phyloP scores from a whole-genome alignment of 2,888 invertebrate species.

The Julus scandinavius region DNA sequence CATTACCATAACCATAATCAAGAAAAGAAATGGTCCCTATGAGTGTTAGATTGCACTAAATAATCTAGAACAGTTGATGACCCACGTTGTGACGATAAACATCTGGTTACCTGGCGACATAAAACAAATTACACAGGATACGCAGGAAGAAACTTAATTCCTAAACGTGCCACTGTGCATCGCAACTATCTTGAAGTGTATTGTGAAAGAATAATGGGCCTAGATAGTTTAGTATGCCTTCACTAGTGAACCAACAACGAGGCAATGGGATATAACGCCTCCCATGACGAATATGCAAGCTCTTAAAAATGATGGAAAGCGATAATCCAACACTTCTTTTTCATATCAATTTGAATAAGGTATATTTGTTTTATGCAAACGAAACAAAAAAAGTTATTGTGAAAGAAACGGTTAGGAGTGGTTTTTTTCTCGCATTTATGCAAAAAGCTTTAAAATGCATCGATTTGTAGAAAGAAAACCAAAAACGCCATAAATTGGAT shows the following conservation, averaged over 20 bases:
- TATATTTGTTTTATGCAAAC: neutral
- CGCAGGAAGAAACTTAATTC: neutral
- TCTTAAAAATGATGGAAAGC: neutral
- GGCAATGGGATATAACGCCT: neutral
- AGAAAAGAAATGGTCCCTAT: no score
- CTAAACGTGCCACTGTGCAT: neutral
- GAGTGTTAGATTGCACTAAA: neutral
- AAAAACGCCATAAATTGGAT: constrained; percentile 35
- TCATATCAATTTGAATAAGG: neutral
- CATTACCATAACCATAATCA: no score
- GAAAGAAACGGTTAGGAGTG: neutral
- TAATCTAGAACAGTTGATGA: neutral
- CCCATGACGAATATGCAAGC: neutral
- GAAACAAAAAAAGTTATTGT: neutral
- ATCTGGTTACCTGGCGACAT: neutral
- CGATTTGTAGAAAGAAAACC: constrained; percentile 42
- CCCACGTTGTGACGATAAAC: neutral
- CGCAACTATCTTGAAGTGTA: neutral
- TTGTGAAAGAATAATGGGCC: neutral
- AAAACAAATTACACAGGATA: neutral
- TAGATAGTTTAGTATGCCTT: neutral
- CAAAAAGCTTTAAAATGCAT: constrained; percentile 1
- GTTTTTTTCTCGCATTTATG: constrained; percentile 9
- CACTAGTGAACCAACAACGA: neutral
- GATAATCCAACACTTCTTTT: neutral